Percentiles rank a stretch among this genome's conserved stretches.
Evolutionary conservation across 2,888 invertebrate genomes (phyloP).

Genomic region (Tetheella fluctuosa): DNA sequence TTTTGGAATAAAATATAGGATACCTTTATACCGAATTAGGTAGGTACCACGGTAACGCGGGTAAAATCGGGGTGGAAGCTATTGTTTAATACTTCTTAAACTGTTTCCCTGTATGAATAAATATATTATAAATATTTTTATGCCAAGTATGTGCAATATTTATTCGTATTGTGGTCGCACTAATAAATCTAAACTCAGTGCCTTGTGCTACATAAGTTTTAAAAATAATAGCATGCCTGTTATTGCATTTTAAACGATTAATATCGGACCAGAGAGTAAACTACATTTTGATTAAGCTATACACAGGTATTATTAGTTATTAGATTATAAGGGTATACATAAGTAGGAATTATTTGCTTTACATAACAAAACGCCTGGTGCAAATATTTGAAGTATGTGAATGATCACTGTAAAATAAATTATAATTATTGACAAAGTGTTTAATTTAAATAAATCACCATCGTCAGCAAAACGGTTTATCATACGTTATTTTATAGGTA

Average conservation of each 20-base stretch:
- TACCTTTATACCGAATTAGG: no score
- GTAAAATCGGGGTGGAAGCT: no score
- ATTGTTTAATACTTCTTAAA: no score
- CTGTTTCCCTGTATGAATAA: no score
- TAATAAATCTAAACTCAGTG: not conserved
- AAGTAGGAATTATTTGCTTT: slow-evolving; percentile 29
- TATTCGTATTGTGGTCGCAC: not conserved
- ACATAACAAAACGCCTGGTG: slow-evolving; percentile 28
- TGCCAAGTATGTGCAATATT: no score
- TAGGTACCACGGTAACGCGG: no score
- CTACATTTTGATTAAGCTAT: slow-evolving; percentile 11
- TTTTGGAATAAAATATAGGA: no score
- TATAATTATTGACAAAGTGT: slow-evolving; percentile 2
- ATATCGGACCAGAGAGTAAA: not conserved
- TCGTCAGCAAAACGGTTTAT: not conserved
- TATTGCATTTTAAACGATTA: not conserved
- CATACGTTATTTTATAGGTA: no score
- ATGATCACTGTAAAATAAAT: slow-evolving; percentile 24
- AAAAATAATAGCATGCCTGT: not conserved
- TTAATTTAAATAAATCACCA: not conserved
- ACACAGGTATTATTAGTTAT: slow-evolving; percentile 34
- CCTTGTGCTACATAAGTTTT: not conserved
- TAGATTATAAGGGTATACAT: slow-evolving; percentile 20
- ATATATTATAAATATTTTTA: no score
- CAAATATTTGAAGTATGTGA: slow-evolving; percentile 35